Conservation (phyloP, 2,113 vertebrate genomes). For the Parus major region DNA sequence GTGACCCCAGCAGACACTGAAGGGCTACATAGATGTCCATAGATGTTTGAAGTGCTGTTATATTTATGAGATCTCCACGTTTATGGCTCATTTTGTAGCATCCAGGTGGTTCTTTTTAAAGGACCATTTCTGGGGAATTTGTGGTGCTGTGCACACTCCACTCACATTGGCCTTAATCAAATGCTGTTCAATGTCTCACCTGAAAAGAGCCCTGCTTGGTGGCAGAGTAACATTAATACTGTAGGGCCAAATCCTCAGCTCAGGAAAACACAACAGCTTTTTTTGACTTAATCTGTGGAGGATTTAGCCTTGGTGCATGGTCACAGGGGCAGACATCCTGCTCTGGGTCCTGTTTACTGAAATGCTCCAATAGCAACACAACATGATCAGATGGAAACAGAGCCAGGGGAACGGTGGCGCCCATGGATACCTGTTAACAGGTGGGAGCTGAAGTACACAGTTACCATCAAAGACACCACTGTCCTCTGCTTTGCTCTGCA, state of each 20-base stretch:
- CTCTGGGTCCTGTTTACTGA: neutral
- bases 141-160: neutral
- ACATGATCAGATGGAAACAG: neutral
- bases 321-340: neutral
- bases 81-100: neutral
- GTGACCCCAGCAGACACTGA: neutral
- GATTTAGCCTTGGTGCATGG: neutral
- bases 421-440: conserved; percentile 15
- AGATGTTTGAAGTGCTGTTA: neutral
- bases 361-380: neutral
- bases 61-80: neutral
- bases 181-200: neutral
- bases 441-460: neutral
- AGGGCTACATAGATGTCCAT: neutral
- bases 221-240: neutral
- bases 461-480: neutral
- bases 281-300: neutral
- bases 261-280: neutral
- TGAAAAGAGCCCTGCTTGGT: neutral
- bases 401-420: neutral
- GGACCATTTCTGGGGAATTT: neutral
- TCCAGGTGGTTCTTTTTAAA: neutral
- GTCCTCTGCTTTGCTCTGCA: neutral
- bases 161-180: neutral
- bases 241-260: neutral